Conservation (phyloP, 2,797 vertebrate species). For the Labeo calbasu region DNA sequence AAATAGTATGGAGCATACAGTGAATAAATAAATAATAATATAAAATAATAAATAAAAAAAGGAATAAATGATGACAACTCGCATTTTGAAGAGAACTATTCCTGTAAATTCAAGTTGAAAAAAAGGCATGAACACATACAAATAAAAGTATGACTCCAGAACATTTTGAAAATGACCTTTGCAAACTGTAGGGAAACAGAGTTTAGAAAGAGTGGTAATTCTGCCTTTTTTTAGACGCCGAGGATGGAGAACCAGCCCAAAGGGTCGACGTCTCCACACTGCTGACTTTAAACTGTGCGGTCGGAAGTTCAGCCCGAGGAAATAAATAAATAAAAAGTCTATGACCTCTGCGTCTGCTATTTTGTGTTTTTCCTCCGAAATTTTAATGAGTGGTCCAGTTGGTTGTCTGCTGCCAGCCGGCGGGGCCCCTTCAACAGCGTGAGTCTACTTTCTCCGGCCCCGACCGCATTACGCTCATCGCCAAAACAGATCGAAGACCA, state of each 20-base stretch:
- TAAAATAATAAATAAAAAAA: not conserved
- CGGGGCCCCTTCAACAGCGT: constrained; percentile 22
- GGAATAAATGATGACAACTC: not conserved
- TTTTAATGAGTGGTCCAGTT: constrained; percentile 55
- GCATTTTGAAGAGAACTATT: not conserved
- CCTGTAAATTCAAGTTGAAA: not conserved
- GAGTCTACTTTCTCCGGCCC: constrained; percentile 17
- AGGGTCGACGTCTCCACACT: constrained; percentile 31
- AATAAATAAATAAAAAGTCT: constrained; percentile 48
- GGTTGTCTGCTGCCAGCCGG: constrained; percentile 47
- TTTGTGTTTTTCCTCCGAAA: constrained; percentile 36
- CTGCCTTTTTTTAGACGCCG: constrained; percentile 23
- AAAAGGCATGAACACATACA: not conserved
- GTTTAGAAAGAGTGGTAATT: constrained; percentile 21
- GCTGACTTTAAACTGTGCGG: constrained; percentile 52
- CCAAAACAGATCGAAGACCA: constrained; percentile 65
- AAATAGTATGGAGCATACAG: too few relatives aligned
- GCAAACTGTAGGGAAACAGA: not conserved
- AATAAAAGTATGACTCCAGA: not conserved
- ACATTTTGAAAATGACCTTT: not conserved
- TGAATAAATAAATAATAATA: too few relatives aligned
- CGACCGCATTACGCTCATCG: constrained; percentile 47
- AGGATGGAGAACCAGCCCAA: constrained; percentile 33
- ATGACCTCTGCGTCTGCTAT: constrained; percentile 46
- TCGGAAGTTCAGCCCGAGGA: constrained; percentile 46